Evolutionary conservation across 1,140 invertebrate species (phyloP), one percentile per base, ranked within the genome.

Genomic region (Coelopa frigida): DNA sequence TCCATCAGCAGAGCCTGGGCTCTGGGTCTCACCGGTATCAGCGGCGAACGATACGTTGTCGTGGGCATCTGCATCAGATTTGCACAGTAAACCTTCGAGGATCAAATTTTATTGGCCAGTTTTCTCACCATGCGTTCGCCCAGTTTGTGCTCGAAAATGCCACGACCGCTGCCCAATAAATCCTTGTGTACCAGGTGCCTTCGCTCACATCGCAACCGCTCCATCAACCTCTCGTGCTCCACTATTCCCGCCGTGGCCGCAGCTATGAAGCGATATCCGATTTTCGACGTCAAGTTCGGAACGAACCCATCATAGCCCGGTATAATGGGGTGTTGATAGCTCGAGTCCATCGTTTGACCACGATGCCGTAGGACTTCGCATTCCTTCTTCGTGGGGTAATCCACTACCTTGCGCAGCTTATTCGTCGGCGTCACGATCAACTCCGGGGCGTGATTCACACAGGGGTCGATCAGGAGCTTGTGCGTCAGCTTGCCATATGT

Each of bases 291-390:
- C 46, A 80, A 51, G 47, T 75, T 73, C 2, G 83, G 83, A 35
- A 84, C 71, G 51, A 83, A 84, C 20, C 82, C 83, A 62, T 81
- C 77, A 62, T 84, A 85, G 37, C 80, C 78, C 6, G 82, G 80
- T 42, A 82, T 70, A 54, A 82, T 78, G 2, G 83, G 82, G 72
- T 84, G 78, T 41, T 74, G 74, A 59, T 82, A 85, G 26, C 81
- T 71, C 1, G 80, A 69, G 63, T 83, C 80, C 2, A 75, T 77
- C 46, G 75, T 73, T 31, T 75, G 68, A 43, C 74, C 74, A 38
- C 81, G 73, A 2, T 75, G 71, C 38, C 80, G 78, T 2, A 84
- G 75, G 1, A 78, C 60, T 41, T 83, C 77, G 17, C 84, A 73
- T 44, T 81, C 81, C 32, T 65, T 70, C 56, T 77, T 71, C 1